Base-by-base conservation (phyloP, 92 coral and sea anemone genomes). In the Epizoanthus rinbou region DNA sequence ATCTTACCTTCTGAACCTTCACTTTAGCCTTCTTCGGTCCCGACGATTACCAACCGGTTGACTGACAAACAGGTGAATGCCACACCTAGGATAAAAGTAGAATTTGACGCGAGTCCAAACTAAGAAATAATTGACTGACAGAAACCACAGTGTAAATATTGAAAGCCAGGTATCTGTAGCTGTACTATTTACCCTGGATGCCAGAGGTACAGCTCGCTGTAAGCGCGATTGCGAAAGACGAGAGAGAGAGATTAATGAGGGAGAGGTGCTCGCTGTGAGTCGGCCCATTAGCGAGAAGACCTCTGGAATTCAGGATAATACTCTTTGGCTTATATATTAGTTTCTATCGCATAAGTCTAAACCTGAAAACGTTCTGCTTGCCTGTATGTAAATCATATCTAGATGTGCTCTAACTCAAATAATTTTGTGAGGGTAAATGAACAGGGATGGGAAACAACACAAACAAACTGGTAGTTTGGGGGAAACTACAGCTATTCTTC, bases 341-440 rank as follows among this genome's bases (percentile, higher is more conserved):
- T 15, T 22, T 18, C 35, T 22, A 23, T 4, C n/a, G 13, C 10
- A 28, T 28, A 28, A 28, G 19, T n/a, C 23, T n/a, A 39, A 78
- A n/a, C n/a, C n/a, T n/a, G n/a, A n/a, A n/a, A n/a, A 78, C 22
- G 47, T 17, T 60, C 70, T 23, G 23, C 82, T 62, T 60, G 72
- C 25, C 11, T 39, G 23, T 35, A 11, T 19, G 3, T 17, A 11
- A 33, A 16, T 8, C 11, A 16, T 41, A 31, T 78, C 52, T 43
- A 14, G 53, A 10, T 25, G 5, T 18, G 15, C 58, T 52, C 25
- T 41, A 15, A 24, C 10, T 15, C 45, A 3, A 10, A 3, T 8
- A 19, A 41, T 35, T 22, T 58, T 33, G 11, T 5, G 21, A 37
- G 19, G 60, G 66, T 62, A 56, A 59, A 63, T 43, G 52, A 62